Evolutionary conservation across 2,113 vertebrate species (phyloP).

Genomic region (Psilopogon haemacephalus): DNA sequence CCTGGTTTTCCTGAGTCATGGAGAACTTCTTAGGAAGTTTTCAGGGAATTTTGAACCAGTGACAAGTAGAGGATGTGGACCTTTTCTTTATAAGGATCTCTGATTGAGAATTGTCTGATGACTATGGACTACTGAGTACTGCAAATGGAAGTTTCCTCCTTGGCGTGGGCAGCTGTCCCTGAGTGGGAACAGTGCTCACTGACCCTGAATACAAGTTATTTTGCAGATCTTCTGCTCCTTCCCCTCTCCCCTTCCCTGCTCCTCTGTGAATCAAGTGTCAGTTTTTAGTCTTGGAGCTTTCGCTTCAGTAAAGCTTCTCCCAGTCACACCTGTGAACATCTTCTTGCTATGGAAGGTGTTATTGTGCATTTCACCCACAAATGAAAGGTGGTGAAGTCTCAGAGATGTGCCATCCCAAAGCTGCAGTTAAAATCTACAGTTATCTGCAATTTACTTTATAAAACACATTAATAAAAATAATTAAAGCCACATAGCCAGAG

Average conservation of each 20-base stretch:
- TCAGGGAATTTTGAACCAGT: not conserved
- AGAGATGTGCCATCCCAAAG: not conserved
- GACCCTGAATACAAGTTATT: not conserved
- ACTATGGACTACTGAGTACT: not conserved
- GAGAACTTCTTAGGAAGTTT: not conserved
- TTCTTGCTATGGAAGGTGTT: not conserved
- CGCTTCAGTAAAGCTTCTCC: not conserved
- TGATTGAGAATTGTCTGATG: not conserved
- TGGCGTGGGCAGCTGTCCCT: not conserved
- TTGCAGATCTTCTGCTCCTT: not conserved
- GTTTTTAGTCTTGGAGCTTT: not conserved
- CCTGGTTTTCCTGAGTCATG: not conserved
- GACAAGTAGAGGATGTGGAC: not conserved
- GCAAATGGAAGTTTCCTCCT: not conserved
- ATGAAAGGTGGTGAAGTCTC: not conserved
- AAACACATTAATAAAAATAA: conserved; percentile 61
- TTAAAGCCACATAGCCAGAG: conserved; percentile 45
- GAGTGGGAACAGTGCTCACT: not conserved
- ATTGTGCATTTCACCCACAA: not conserved
- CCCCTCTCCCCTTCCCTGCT: not conserved
- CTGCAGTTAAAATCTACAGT: conserved; percentile 35
- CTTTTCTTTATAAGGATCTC: not conserved
- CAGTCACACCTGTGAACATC: not conserved
- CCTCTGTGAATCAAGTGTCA: not conserved
- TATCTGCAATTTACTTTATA: conserved; percentile 53